Evolutionary conservation across 2,113 vertebrate species (phyloP), one percentile per base, ranked within the genome.

Genomic region (Redunca redunca): DNA sequence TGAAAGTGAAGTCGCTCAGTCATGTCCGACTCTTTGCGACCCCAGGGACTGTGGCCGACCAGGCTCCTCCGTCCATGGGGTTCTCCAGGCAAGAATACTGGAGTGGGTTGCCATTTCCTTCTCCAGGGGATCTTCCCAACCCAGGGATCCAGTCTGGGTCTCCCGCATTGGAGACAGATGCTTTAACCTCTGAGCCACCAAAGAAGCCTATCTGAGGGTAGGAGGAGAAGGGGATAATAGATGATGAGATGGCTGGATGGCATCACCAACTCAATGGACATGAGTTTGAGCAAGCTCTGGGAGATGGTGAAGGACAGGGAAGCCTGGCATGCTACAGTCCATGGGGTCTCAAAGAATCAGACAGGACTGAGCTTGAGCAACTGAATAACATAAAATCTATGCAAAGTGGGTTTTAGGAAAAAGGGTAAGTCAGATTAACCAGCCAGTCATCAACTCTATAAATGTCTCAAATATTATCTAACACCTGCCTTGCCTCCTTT

Each of bases 101-200:
- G 58, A 62, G 58, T 62, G 6, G 13, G 28, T 62, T 62, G 58
- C 28, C 58, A 62, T 62, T 62, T 62, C 13, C 58, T 62, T 62
- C 58, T 62, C 12, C 12, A 6, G 1, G 28, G 58, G 58, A 62
- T 62, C 58, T 62, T 62, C 28, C 28, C 2, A 62, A 30, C 28
- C 13, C 58, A 60, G 58, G 58, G 26, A 30, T 15, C 0, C 13
- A 62, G 2, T 14, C 28, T 1, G 0, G 58, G 28, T 62, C 5
- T 62, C 6, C 58, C 5, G 0, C 5, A 6, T 62, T 62, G 58
- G 58, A 30, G 13, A 28, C 58, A 62, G 28, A 62, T 30, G 13
- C 6, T 60, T 60, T 60, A 62, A 62, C 6, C 58, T 30, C 28
- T 62, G 58, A 30, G 58, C 28, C 58, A 15, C 28, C 13, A 62